Evolutionary conservation across 2,113 vertebrate species (phyloP).

Genomic region (Gymnobelideus leadbeateri): DNA sequence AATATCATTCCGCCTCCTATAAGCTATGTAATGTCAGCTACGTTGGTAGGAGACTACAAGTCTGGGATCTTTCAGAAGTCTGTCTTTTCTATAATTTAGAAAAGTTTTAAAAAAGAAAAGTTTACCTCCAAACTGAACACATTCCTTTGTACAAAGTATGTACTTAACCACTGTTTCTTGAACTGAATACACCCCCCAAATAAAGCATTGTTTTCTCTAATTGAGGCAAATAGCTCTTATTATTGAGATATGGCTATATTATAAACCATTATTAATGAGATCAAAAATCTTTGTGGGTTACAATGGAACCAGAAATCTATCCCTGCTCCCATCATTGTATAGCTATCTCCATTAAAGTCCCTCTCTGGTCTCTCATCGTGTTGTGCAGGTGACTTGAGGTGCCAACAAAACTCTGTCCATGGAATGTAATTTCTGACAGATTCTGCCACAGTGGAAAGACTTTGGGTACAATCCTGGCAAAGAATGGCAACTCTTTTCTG

Average conservation of each 20-base stretch:
- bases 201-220: background rate
- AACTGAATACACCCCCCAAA: background rate
- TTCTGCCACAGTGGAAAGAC: background rate
- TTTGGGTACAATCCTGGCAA: background rate
- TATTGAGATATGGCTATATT: background rate
- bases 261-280: background rate
- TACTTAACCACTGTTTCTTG: background rate
- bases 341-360: background rate
- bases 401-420: background rate
- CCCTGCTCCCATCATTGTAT: background rate
- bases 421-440: background rate
- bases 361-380: background rate
- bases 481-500: background rate
- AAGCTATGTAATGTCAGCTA: background rate
- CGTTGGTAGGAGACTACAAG: background rate
- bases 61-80: background rate
- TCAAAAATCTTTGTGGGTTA: background rate
- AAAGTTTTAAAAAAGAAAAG: background rate
- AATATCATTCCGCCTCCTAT: background rate
- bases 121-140: no score
- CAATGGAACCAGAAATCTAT: background rate
- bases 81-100: background rate
- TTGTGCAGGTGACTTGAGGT: background rate
- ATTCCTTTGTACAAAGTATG: background rate
- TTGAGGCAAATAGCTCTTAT: background rate